These are phyloP conservation scores for Agriopis leucophaearia DNA, from an alignment of 2,888 invertebrate species.

Conservation along the genomic window DNA sequence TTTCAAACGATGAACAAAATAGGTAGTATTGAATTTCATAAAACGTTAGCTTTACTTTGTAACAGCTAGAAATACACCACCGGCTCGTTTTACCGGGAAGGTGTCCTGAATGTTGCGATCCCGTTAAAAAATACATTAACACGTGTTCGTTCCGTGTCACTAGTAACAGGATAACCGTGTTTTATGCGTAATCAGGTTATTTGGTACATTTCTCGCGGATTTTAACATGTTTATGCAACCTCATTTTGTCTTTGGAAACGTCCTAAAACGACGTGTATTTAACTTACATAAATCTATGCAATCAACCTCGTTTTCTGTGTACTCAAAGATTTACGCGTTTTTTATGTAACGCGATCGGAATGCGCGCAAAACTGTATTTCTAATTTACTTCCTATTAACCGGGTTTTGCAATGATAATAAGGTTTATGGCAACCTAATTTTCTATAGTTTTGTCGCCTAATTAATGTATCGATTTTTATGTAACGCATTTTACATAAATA, in stretches of 20 bases:
- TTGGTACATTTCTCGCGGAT: conserved; percentile 60
- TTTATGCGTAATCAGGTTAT: conserved; percentile 66
- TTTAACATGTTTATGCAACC: conserved; percentile 68
- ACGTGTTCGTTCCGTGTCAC: conserved; percentile 34
- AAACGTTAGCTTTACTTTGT: neutral
- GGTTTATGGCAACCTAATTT: conserved; percentile 14
- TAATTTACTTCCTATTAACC: conserved; percentile 36
- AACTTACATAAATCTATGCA: conserved; percentile 45
- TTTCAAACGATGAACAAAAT: neutral
- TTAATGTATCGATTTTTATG: neutral
- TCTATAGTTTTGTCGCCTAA: neutral
- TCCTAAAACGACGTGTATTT: conserved; percentile 33
- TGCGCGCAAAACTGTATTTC: conserved; percentile 40
- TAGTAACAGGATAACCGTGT: conserved; percentile 73
- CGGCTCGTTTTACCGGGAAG: conserved; percentile 36
- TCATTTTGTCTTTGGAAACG: conserved; percentile 33
- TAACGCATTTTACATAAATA: conserved; percentile 25
- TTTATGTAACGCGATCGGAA: conserved; percentile 36
- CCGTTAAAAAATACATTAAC: conserved; percentile 44
- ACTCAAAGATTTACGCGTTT: conserved; percentile 41
- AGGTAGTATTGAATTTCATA: conserved; percentile 1
- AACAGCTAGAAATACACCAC: neutral
- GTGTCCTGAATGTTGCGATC: conserved; percentile 42
- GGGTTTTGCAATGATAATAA: conserved; percentile 30
- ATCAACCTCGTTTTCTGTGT: conserved; percentile 47